Evolutionary conservation across 2,888 invertebrate species (phyloP), one percentile per base, ranked within the genome.

Genomic region (Nomada fabriciana): DNA sequence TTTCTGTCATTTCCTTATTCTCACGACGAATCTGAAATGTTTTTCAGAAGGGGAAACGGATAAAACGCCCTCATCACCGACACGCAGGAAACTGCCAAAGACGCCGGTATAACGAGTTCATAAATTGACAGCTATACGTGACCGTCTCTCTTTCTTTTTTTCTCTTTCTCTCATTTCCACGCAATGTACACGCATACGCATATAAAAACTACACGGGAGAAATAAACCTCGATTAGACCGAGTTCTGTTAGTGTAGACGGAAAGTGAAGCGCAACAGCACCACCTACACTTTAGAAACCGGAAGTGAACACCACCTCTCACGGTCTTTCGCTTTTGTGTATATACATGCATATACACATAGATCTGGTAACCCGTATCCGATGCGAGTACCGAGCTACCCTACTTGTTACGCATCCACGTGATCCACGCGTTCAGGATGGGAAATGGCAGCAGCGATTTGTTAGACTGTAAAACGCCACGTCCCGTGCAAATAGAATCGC

Each of bases 31-130:
- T 69, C 29, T 86, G 65, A 81, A 86, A 84, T 86, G 25, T 86
- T 85, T 95, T 72, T 73, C 97, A 98, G 98, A 98, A 95, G 96
- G 97, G 90, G 98, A 98, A 94, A 95, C 96, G 93, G 97, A 97
- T 94, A 98, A 98, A 96, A 96, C 97, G 92, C 98, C 97, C 93
- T 96, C 97, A 90, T 98, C 98, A 93, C 98, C 98, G 92, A 97
- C 98, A 90, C 96, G 98, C 95, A 96, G 98, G 96, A 98, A 98
- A 97, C 96, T 98, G 95, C 98, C 98, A 94, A 98, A 98, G 96
- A 98, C 98, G 95, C 98, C 98, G 97, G 98, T 98, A 98, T 97
- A 98, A 97, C 91, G 91, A 93, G 93, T 93, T 94, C 89, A 91
- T 94, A 93, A 92, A 90, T 96, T 95, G 95, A 94, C 94, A 95